A percentile compares a stretch with the other conserved stretches of the same genome.
phyloP scores from a whole-genome alignment of 2,113 vertebrate genomes.

The Seriola rivoliana region DNA sequence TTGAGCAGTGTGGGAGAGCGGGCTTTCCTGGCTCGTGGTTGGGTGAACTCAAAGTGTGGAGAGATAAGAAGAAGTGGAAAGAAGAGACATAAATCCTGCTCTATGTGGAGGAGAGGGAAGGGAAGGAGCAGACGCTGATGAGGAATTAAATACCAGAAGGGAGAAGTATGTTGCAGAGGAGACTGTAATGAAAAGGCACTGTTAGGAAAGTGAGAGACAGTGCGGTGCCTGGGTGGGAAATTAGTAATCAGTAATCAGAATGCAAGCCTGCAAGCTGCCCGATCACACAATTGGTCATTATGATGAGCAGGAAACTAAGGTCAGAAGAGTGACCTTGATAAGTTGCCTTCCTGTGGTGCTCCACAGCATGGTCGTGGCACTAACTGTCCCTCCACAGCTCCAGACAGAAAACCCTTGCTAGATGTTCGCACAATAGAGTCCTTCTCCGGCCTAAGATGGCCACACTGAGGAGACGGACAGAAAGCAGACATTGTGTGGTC shows the following conservation, averaged over 20 bases:
- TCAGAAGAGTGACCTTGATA: slow-evolving; percentile 80
- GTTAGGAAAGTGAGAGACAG: slow-evolving; percentile 17
- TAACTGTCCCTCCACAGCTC: slow-evolving; percentile 55
- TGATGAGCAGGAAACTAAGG: slow-evolving; percentile 79
- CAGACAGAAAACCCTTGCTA: slow-evolving; percentile 55
- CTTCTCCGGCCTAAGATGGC: slow-evolving; percentile 62
- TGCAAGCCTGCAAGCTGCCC: slow-evolving; percentile 13
- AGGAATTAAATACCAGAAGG: slow-evolving; percentile 5
- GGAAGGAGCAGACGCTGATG: slow-evolving; percentile 24
- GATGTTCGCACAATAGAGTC: slow-evolving; percentile 69
- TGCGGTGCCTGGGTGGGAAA: slow-evolving; percentile 33
- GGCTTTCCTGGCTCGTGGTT: slow-evolving; percentile 35
- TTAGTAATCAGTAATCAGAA: slow-evolving; percentile 31
- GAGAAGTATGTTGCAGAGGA: slow-evolving; percentile 3
- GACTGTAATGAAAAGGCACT: neutral
- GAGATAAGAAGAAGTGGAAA: slow-evolving; percentile 62
- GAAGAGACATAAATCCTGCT: slow-evolving; percentile 50
- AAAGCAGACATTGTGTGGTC: slow-evolving; percentile 79
- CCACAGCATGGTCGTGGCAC: slow-evolving; percentile 68
- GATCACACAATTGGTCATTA: slow-evolving; percentile 70
- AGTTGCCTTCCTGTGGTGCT: slow-evolving; percentile 69
- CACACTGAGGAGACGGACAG: slow-evolving; percentile 58
- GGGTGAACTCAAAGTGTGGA: slow-evolving; percentile 54
- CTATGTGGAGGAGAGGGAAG: slow-evolving; percentile 27
- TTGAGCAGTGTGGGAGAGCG: slow-evolving; percentile 45